phyloP scores from a whole-genome alignment of 2,113 vertebrate genomes.

The Sylvietta virens region DNA sequence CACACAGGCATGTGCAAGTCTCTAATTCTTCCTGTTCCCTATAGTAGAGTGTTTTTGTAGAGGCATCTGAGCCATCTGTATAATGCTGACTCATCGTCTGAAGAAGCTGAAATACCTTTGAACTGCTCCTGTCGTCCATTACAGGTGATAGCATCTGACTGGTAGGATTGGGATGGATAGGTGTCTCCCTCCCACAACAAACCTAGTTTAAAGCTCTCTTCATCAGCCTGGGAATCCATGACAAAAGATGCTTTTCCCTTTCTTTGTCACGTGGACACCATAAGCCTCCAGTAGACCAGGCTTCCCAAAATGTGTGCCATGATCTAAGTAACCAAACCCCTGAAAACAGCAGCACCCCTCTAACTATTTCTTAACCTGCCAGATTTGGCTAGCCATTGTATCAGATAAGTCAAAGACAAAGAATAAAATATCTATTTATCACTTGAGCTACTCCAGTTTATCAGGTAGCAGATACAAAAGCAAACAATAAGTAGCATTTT shows the following conservation, averaged over 20 bases:
- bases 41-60: neutral
- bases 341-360: neutral
- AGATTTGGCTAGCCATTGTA: neutral
- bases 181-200: neutral
- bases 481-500: neutral
- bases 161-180: too few relatives aligned
- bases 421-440: neutral
- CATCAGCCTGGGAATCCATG: neutral
- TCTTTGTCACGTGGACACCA: neutral
- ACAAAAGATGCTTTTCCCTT: neutral
- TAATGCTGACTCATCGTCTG: neutral
- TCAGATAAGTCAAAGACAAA: neutral
- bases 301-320: neutral
- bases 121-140: neutral
- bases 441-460: neutral
- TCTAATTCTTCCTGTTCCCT: neutral
- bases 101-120: neutral
- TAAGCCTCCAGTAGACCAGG: neutral
- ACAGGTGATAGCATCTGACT: neutral
- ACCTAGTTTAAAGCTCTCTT: neutral
- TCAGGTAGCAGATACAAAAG: neutral
- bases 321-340: neutral
- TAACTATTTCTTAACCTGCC: neutral
- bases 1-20: too few relatives aligned
- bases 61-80: neutral